Evolutionary conservation across 2,888 invertebrate species (phyloP).

Genomic region (Euphydryas editha): DNA sequence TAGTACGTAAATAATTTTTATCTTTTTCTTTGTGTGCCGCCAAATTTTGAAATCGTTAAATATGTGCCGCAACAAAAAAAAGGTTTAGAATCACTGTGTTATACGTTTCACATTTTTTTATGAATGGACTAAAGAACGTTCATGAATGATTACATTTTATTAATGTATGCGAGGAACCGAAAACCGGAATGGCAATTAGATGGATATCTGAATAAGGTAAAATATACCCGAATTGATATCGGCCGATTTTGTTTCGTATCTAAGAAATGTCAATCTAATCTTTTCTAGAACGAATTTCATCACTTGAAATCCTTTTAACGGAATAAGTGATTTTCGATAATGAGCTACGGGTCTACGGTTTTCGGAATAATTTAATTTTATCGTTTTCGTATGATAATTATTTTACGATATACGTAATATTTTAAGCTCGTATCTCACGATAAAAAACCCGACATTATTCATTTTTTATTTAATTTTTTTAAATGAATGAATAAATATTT

Average conservation of each 20-base stretch:
- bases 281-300: slow-evolving; percentile 15
- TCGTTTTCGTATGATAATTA: background rate
- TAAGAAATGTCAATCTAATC: slow-evolving; percentile 35
- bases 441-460: too few relatives aligned
- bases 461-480: too few relatives aligned
- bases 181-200: slow-evolving; percentile 18
- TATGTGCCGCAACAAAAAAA: too few relatives aligned
- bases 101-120: background rate
- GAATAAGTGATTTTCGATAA: slow-evolving; percentile 25
- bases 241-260: slow-evolving; percentile 29
- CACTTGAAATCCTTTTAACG: slow-evolving; percentile 16
- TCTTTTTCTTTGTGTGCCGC: too few relatives aligned
- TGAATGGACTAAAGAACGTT: background rate
- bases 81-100: too few relatives aligned
- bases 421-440: too few relatives aligned
- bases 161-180: background rate
- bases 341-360: slow-evolving; percentile 7
- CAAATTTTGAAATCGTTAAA: too few relatives aligned
- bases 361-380: background rate
- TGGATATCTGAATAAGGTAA: background rate
- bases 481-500: too few relatives aligned
- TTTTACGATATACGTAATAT: background rate
- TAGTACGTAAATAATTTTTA: too few relatives aligned
- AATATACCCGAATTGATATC: slow-evolving; percentile 26
- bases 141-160: background rate